These are phyloP conservation scores for Anorthoa munda DNA, from an alignment of 2,888 invertebrate genomes.

Conservation along the genomic window DNA sequence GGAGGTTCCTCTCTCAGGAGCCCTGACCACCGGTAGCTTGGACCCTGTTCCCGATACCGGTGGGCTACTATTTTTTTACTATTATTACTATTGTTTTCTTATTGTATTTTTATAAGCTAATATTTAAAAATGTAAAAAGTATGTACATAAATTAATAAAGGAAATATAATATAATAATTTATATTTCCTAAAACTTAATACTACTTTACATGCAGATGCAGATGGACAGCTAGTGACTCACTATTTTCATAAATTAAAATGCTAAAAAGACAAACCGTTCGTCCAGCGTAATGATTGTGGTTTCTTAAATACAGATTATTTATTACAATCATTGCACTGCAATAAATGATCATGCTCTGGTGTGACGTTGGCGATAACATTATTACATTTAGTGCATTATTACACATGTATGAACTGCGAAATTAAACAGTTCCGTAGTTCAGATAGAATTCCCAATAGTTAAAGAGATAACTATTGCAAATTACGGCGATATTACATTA, in stretches of 20 bases:
- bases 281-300: background rate
- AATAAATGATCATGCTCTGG: background rate
- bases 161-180: no score
- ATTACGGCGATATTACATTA: slow-evolving; percentile 67
- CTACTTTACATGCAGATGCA: no score
- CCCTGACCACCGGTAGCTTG: no score
- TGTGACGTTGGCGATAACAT: background rate
- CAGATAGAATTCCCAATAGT: slow-evolving; percentile 61
- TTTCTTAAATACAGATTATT: background rate
- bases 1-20: no score
- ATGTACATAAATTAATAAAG: no score
- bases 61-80: no score
- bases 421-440: slow-evolving; percentile 46
- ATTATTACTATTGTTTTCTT: no score
- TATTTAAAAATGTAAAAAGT: no score
- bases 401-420: slow-evolving; percentile 22
- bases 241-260: background rate
- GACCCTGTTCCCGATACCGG: no score
- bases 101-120: no score
- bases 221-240: background rate
- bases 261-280: background rate
- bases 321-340: background rate
- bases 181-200: no score
- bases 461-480: slow-evolving; percentile 68
- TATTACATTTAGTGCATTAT: slow-evolving; percentile 11